Evolutionary conservation across 2,113 vertebrate species (phyloP).

Genomic region (Miniopterus natalensis): DNA sequence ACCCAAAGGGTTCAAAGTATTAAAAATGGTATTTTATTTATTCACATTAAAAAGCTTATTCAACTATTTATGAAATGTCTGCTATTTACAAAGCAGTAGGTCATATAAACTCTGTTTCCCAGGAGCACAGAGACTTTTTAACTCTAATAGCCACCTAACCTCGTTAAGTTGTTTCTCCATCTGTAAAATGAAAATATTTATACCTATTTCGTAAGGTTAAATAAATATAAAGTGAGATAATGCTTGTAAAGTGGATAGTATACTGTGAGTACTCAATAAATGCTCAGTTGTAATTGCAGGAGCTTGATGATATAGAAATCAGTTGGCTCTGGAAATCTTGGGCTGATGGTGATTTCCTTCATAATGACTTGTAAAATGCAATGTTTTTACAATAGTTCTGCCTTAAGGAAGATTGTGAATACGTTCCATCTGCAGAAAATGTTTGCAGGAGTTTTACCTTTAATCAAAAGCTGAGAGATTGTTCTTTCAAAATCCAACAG

Average conservation of each 20-base stretch:
- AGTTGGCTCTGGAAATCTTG: background rate
- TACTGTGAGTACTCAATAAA: background rate
- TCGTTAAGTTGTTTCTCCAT: background rate
- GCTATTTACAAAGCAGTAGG: background rate
- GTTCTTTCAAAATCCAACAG: constrained; percentile 75
- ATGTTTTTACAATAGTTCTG: background rate
- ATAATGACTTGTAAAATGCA: background rate
- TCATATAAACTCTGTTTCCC: constrained; percentile 33
- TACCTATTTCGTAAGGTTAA: background rate
- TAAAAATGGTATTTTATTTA: constrained; percentile 47
- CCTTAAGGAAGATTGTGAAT: background rate
- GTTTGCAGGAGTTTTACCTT: background rate
- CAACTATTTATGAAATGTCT: constrained; percentile 66
- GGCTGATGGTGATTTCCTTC: background rate
- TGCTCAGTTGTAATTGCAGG: background rate
- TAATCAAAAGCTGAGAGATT: constrained; percentile 13
- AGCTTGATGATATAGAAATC: constrained; percentile 14
- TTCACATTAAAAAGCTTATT: constrained; percentile 45
- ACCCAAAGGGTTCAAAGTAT: constrained; percentile 30
- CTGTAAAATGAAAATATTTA: constrained; percentile 54
- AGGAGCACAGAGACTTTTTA: constrained; percentile 18
- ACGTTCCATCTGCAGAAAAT: background rate
- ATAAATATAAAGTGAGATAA: constrained; percentile 40
- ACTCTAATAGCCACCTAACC: constrained; percentile 13
- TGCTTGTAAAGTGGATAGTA: background rate